Evolutionary conservation across 2,797 vertebrate species (phyloP), one percentile per base, ranked within the genome.

Genomic region (Myotis pilosus): DNA sequence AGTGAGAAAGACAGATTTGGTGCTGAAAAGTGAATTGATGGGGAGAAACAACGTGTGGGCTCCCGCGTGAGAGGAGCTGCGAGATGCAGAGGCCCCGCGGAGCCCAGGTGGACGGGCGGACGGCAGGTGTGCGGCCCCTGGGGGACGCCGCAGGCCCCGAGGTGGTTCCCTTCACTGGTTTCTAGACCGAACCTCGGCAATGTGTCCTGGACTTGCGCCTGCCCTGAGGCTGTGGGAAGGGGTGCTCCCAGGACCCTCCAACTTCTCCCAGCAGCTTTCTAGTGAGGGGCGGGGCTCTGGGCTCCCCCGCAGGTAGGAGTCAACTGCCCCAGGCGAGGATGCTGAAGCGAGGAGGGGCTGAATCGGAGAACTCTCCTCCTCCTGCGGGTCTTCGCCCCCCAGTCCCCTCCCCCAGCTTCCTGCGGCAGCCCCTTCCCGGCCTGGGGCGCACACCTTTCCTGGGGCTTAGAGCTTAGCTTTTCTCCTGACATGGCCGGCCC

Each of bases 1-100:
- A 95, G 47, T 1, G 76, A 97, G 94, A 84, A 97, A 97, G 81
- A 95, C 71, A 4, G 10, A 92, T 97, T 96, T 97, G 36, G 62
- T 95, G 82, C 75, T 96, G 94, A 97, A 96, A 97, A 93, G 94
- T 0, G 3, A 95, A 95, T 64, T 28, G 49, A 96, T 81, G 62
- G 92, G 92, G 78, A 95, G 97, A 89, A 69, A 51, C 12, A 49
- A 49, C 33, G 57, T 84, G 89, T 23, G 66, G 57, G 74, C 53
- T 64, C 13, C 87, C 0, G 68, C 82, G 78, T 36, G 82, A 96
- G 55, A 19, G 30, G 66, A 89, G 51, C 82, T 22, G 57, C 93
- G 1, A 0, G 19, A 2, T 0, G 0, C 6, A 0, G 44, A 47
- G 38, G 16, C 33, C 16, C 0, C 1, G 74, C 30, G 1, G 12